Percentiles rank a stretch among this genome's conserved stretches.
These are phyloP conservation scores for Caenorhabditis tropicalis DNA, from an alignment of 1,140 invertebrate species.

Conservation along the genomic window DNA sequence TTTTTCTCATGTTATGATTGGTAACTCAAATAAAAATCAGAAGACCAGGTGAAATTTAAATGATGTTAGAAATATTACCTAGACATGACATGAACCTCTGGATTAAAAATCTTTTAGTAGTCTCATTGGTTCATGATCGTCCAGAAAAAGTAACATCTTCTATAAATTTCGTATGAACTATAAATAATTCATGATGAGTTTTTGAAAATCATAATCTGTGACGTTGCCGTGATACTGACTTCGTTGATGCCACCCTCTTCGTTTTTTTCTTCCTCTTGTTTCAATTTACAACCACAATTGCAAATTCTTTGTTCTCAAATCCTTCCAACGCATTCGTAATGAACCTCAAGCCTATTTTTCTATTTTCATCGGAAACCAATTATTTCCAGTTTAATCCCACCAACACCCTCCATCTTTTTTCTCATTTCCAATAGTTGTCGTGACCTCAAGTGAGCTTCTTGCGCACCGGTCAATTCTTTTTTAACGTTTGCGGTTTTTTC, in stretches of 20 bases:
- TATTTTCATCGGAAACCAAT: conserved; percentile 33
- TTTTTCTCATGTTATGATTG: not conserved
- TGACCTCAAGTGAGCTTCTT: not conserved
- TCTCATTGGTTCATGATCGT: not conserved
- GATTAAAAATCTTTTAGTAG: not conserved
- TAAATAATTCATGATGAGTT: not conserved
- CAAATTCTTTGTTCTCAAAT: conserved; percentile 12
- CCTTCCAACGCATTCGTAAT: not conserved
- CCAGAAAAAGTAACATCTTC: not conserved
- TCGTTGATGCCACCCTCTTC: not conserved
- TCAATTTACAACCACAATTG: not conserved
- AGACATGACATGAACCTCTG: not conserved
- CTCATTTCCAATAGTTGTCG: not conserved
- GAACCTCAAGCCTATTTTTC: not conserved
- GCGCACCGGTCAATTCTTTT: not conserved
- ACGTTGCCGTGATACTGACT: not conserved
- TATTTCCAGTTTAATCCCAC: not conserved
- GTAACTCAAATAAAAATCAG: not conserved
- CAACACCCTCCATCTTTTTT: not conserved
- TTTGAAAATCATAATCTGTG: not conserved
- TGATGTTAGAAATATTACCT: not conserved
- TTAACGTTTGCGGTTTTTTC: not conserved
- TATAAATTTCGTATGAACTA: not conserved
- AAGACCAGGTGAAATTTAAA: not conserved
- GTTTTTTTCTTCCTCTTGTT: not conserved